These are phyloP conservation scores for Marronus borbonicus DNA, from an alignment of 2,888 invertebrate species.

Conservation along the genomic window DNA sequence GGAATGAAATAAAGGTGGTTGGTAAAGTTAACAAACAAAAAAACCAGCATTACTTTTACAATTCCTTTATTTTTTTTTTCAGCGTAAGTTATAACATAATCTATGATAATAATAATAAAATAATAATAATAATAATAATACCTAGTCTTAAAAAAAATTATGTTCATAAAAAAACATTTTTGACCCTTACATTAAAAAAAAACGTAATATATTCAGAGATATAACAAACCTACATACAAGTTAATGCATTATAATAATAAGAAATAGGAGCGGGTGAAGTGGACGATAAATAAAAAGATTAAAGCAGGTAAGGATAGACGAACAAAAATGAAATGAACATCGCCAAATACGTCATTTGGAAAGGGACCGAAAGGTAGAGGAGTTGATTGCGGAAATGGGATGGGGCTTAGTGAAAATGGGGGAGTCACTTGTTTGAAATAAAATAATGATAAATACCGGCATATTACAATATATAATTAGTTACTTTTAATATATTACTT, in stretches of 20 bases:
- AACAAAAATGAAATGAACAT: not conserved
- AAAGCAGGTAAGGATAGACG: not conserved
- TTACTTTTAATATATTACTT: too few relatives aligned
- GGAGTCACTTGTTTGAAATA: not conserved
- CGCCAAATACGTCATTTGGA: not conserved
- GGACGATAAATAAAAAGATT: slow-evolving; percentile 23
- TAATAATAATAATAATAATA: slow-evolving; percentile 32
- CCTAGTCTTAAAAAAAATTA: slow-evolving; percentile 30
- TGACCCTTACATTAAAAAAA: slow-evolving; percentile 29
- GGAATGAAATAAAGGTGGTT: too few relatives aligned
- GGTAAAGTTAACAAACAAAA: too few relatives aligned
- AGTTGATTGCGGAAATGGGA: not conserved
- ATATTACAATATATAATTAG: too few relatives aligned
- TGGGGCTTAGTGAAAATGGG: not conserved
- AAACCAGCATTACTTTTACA: slow-evolving; percentile 25
- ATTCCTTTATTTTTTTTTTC: slow-evolving; percentile 47
- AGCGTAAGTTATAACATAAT: slow-evolving; percentile 49
- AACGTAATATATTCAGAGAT: slow-evolving; percentile 33
- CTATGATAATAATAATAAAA: slow-evolving; percentile 39
- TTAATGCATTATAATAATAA: slow-evolving; percentile 28
- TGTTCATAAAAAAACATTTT: slow-evolving; percentile 13
- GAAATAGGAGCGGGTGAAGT: slow-evolving; percentile 23
- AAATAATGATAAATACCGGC: slow-evolving; percentile 5
- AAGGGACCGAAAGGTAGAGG: not conserved
- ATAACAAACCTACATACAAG: slow-evolving; percentile 28